Evolutionary conservation across 2,888 invertebrate species (phyloP).

Genomic region (Polyploca ridens): DNA sequence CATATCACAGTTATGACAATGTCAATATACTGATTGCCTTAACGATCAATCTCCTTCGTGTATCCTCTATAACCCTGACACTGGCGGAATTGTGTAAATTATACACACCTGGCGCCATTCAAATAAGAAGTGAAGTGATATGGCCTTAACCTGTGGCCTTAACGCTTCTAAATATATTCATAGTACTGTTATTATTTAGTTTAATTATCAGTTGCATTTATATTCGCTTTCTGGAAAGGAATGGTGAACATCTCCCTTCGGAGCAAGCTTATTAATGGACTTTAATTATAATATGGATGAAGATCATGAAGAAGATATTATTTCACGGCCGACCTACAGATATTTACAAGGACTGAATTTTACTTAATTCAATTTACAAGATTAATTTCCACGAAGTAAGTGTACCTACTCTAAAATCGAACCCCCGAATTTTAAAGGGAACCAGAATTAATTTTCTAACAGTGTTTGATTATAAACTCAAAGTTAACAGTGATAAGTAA

Average conservation of each 20-base stretch:
- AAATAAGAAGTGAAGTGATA: no score
- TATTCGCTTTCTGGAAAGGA: background rate
- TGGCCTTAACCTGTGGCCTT: no score
- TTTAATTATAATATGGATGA: background rate
- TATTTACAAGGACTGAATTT: background rate
- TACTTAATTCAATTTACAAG: conserved; percentile 25
- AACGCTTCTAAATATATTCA: no score
- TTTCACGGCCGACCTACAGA: background rate
- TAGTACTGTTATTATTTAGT: no score
- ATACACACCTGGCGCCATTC: no score
- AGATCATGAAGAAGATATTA: background rate
- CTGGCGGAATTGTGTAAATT: no score
- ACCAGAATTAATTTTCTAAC: background rate
- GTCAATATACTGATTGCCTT: no score
- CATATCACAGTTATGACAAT: no score
- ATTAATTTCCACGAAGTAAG: conserved; percentile 28
- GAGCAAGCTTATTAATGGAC: background rate
- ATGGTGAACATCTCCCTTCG: background rate
- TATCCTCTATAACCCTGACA: no score
- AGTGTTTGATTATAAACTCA: background rate
- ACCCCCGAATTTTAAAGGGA: background rate
- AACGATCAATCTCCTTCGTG: no score
- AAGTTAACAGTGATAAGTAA: conserved; percentile 14
- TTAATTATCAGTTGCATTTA: background rate
- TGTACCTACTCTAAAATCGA: background rate